Conservation (phyloP, 2,113 vertebrate species). For the Varanus salvator region DNA sequence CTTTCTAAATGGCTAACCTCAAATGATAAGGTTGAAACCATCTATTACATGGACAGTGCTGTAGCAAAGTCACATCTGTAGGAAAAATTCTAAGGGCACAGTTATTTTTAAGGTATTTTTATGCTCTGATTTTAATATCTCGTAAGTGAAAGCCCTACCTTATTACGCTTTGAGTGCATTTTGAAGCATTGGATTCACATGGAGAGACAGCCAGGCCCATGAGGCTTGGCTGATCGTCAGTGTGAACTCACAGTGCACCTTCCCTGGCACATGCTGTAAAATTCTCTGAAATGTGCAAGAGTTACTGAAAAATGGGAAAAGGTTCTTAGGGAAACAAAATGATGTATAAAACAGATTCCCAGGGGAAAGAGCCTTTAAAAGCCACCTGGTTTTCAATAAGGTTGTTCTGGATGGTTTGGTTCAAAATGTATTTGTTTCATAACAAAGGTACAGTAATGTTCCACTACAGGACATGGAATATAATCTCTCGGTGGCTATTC, state of each 20-base stretch:
- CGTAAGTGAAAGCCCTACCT: constrained; percentile 1
- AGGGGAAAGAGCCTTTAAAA: not conserved
- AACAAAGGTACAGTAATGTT: no score
- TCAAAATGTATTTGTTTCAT: not conserved
- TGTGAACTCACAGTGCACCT: not conserved
- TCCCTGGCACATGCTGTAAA: not conserved
- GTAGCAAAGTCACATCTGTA: constrained; percentile 39
- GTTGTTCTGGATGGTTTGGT: not conserved
- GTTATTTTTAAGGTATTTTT: not conserved
- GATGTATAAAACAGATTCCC: not conserved
- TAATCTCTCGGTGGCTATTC: no score
- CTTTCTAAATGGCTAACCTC: constrained; percentile 17
- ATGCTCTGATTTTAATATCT: constrained; percentile 28
- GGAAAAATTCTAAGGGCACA: constrained; percentile 32
- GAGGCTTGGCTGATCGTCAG: not conserved
- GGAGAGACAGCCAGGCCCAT: not conserved
- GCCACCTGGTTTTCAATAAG: not conserved
- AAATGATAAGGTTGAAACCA: constrained; percentile 9
- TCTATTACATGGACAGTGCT: not conserved
- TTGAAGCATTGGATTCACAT: not conserved
- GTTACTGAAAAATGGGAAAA: not conserved
- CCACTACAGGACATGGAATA: no score
- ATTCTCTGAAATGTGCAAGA: not conserved
- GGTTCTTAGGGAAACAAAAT: not conserved
- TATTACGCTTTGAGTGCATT: constrained; percentile 25